A percentile compares a stretch with the other conserved stretches of the same genome.
Conservation (phyloP, 2,888 invertebrate species). For the Panzeria rudis region DNA sequence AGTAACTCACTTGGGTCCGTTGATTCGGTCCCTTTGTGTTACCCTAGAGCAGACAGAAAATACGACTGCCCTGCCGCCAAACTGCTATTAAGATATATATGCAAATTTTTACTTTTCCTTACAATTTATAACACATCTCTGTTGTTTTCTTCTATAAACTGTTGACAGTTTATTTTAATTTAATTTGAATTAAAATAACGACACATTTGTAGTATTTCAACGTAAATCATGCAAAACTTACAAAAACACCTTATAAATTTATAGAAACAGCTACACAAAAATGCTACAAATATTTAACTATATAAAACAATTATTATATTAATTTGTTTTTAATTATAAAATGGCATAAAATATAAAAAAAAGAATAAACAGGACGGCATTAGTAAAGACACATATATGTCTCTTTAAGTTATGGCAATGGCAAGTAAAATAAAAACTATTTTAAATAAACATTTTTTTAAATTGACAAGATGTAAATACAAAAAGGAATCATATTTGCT, state of each 20-base stretch:
- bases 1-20: too few relatives aligned
- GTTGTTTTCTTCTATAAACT: not conserved
- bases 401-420: constrained; percentile 60
- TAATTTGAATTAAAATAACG: not conserved
- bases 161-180: not conserved
- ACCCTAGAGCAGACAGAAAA: too few relatives aligned
- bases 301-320: constrained; percentile 56
- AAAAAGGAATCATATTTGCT: constrained; percentile 29
- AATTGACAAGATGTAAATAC: constrained; percentile 47
- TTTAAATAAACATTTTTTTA: constrained; percentile 42
- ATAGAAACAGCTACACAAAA: constrained; percentile 44
- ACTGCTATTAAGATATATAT: not conserved
- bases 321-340: constrained; percentile 29
- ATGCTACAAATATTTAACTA: constrained; percentile 60
- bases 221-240: constrained; percentile 79
- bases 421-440: constrained; percentile 54
- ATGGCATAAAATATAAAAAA: constrained; percentile 40
- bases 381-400: constrained; percentile 41
- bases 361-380: constrained; percentile 59
- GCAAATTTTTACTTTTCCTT: not conserved
- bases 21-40: too few relatives aligned
- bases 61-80: too few relatives aligned
- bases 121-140: constrained; percentile 39
- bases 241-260: constrained; percentile 51
- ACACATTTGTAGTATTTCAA: constrained; percentile 28